Conservation (phyloP, 2,113 vertebrate genomes). For the Corvus cornix region DNA sequence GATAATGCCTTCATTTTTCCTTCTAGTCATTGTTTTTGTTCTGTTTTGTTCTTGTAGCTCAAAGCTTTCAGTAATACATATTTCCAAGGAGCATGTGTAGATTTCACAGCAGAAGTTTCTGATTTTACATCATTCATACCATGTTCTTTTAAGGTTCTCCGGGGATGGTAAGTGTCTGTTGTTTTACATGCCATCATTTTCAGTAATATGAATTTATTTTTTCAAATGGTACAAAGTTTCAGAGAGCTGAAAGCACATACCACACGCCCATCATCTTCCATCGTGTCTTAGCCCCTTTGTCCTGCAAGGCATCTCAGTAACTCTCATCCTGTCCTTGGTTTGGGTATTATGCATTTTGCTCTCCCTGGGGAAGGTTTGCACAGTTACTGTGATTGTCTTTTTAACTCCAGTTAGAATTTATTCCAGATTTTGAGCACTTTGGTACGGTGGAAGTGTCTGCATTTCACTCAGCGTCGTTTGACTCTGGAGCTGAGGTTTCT, state of each 20-base stretch:
- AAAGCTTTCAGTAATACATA: slow-evolving; percentile 78
- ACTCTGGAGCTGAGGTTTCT: not conserved
- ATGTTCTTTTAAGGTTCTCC: slow-evolving; percentile 84
- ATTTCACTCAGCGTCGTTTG: not conserved
- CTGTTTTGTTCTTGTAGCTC: slow-evolving; percentile 76
- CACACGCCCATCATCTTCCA: not conserved
- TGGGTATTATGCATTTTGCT: not conserved
- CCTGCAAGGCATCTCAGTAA: not conserved
- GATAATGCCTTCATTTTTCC: slow-evolving; percentile 26
- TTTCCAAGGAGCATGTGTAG: slow-evolving; percentile 78
- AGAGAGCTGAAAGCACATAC: not conserved
- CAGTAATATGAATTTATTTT: not conserved
- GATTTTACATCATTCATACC: slow-evolving; percentile 74
- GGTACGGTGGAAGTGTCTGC: not conserved
- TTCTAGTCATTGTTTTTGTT: slow-evolving; percentile 50
- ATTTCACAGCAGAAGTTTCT: slow-evolving; percentile 74
- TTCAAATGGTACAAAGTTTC: not conserved
- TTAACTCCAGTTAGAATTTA: not conserved
- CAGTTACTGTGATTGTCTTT: not conserved
- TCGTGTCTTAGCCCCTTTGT: not conserved
- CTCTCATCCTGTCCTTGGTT: not conserved
- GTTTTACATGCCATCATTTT: slow-evolving; percentile 51
- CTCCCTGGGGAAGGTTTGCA: not conserved
- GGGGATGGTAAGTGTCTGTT: slow-evolving; percentile 82
- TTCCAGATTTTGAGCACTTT: not conserved